phyloP scores from a whole-genome alignment of 2,797 vertebrate genomes.

The Nasua narica region DNA sequence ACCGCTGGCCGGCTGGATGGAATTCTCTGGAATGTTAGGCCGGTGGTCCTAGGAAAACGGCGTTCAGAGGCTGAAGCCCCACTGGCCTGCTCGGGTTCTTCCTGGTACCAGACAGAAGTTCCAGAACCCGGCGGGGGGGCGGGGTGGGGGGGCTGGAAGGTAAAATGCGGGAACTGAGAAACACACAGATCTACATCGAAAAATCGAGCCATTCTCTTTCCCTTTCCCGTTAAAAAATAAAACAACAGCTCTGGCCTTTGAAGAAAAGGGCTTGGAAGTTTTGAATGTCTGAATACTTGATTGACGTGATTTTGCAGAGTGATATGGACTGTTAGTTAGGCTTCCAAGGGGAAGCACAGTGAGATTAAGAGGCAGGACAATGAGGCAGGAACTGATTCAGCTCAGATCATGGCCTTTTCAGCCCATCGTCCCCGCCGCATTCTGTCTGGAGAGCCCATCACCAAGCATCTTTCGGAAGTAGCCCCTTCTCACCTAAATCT shows the following conservation, averaged over 20 bases:
- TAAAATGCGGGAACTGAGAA: background rate
- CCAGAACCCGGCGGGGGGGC: no score
- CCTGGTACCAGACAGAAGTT: background rate
- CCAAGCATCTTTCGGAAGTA: slow-evolving; percentile 44
- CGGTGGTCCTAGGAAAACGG: background rate
- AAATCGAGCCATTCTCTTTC: background rate
- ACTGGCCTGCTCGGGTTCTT: background rate
- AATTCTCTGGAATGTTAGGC: background rate
- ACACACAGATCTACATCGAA: background rate
- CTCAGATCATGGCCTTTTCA: slow-evolving; percentile 31
- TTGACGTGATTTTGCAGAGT: background rate
- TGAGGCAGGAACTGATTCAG: slow-evolving; percentile 40
- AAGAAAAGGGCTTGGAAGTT: background rate
- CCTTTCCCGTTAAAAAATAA: background rate
- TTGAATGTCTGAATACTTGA: background rate
- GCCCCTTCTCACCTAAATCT: slow-evolving; percentile 32
- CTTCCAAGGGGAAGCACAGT: slow-evolving; percentile 10
- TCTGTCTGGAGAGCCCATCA: slow-evolving; percentile 43
- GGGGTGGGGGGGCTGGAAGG: background rate
- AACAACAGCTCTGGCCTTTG: background rate
- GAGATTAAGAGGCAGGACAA: slow-evolving; percentile 24
- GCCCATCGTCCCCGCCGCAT: slow-evolving; percentile 12
- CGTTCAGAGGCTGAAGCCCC: background rate
- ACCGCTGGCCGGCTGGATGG: background rate
- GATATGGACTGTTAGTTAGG: background rate